Evolutionary conservation across 1,140 invertebrate species (phyloP).

Genomic region (Ceratosolen fusciceps): DNA sequence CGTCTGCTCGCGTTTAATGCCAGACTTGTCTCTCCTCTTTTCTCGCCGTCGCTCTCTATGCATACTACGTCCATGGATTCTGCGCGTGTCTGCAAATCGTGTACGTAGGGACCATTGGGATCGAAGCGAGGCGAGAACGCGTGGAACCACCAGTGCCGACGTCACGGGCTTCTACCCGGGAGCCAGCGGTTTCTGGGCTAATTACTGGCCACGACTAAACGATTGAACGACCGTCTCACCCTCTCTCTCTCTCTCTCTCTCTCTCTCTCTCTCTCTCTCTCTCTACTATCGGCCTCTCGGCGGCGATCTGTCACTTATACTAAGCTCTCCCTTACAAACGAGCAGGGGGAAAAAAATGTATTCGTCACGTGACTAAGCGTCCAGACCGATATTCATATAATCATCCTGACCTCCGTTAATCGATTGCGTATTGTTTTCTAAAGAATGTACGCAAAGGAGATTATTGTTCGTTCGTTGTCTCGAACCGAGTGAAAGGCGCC

Average conservation of each 20-base stretch:
- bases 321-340: neutral
- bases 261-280: neutral
- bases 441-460: no score
- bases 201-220: neutral
- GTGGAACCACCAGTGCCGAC: neutral
- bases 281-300: neutral
- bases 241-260: neutral
- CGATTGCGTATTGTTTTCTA: no score
- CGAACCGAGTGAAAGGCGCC: neutral
- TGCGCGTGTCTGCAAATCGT: no score
- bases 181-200: neutral
- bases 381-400: no score
- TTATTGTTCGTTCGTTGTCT: no score
- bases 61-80: no score
- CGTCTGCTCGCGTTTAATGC: slow-evolving; percentile 69
- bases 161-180: neutral
- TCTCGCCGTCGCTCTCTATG: neutral
- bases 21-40: slow-evolving; percentile 53
- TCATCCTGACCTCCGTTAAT: no score
- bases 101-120: slow-evolving; percentile 29
- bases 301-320: neutral
- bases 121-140: neutral
- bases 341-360: no score
- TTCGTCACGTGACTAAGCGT: no score
- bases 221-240: no score